Base-by-base conservation (phyloP, 2,113 vertebrate genomes). In the Pipa parva region DNA sequence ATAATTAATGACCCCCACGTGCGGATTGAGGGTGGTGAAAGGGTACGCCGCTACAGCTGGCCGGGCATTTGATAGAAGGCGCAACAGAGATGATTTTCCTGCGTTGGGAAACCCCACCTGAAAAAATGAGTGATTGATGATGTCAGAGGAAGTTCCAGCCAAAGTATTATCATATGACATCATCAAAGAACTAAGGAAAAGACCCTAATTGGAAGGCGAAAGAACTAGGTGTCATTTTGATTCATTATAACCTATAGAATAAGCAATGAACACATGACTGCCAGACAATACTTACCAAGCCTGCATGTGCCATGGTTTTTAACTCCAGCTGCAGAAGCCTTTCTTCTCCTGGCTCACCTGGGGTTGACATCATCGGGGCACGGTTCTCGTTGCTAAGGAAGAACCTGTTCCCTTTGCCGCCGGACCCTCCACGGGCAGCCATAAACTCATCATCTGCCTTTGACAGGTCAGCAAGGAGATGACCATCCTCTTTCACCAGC, bases 101-200 rank as follows among this genome's bases (percentile, higher is more conserved):
- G 93, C 91, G 15, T 99, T 99, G 45, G 97, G 97, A 83, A 98
- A 95, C 0, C 97, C 96, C 5, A 99, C 92, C 97, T 99, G 72
- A 36, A 75, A 82, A 6, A 70, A 9, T n/a, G n/a, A n/a, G n/a
- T n/a, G n/a, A n/a, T n/a, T n/a, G n/a, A 58, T 31, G 57, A 31
- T n/a, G n/a, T n/a, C n/a, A n/a, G 31, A 50, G 0, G 3, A 11
- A 29, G 31, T 1, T 5, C n/a, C 20, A 12, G 2, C 1, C 2
- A 21, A 18, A 13, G 29, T n/a, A n/a, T n/a, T n/a, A n/a, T n/a
- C n/a, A n/a, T n/a, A n/a, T n/a, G n/a, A n/a, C n/a, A n/a, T n/a
- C n/a, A n/a, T n/a, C n/a, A n/a, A n/a, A n/a, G n/a, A n/a, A n/a
- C n/a, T n/a, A n/a, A n/a, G n/a, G n/a, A n/a, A n/a, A n/a, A n/a